Conservation (phyloP, 2,113 vertebrate genomes). For the Phyllopteryx taeniolatus region DNA sequence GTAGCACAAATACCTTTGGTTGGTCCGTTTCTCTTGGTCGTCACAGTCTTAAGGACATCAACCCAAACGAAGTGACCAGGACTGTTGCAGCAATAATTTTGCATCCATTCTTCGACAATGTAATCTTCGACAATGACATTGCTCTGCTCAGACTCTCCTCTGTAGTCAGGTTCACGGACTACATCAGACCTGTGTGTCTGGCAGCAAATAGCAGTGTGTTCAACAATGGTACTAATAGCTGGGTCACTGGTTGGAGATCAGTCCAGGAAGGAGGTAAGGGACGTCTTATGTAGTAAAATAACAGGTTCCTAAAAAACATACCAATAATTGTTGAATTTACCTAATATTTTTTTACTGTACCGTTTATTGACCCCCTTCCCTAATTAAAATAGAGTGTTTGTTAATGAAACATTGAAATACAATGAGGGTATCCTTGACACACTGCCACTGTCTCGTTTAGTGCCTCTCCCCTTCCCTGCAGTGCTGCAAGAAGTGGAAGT, state of each 20-base stretch:
- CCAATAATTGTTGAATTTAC: neutral
- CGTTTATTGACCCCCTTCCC: neutral
- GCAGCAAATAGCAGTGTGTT: conserved; percentile 60
- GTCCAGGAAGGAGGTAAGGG: conserved; percentile 63
- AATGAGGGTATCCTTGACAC: neutral
- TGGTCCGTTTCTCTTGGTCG: conserved; percentile 25
- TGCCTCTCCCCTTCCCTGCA: neutral
- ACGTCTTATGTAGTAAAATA: neutral
- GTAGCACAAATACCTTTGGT: neutral
- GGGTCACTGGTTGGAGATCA: conserved; percentile 76
- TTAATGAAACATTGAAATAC: too few species aligned
- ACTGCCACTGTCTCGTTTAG: neutral
- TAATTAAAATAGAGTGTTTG: too few species aligned
- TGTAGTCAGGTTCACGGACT: conserved; percentile 50
- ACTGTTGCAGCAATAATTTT: conserved; percentile 19
- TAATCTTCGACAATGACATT: conserved; percentile 64
- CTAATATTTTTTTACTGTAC: neutral
- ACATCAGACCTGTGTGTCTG: conserved; percentile 69
- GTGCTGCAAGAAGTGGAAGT: neutral
- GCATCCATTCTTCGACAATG: conserved; percentile 40
- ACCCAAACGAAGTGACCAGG: conserved; percentile 5
- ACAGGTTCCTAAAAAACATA: neutral
- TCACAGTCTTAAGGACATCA: neutral
- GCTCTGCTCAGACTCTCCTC: conserved; percentile 59
- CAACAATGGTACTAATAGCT: conserved; percentile 57